Evolutionary conservation across 1,140 invertebrate species (phyloP).

Genomic region (Pachyrhynchus sulphureomaculatus): DNA sequence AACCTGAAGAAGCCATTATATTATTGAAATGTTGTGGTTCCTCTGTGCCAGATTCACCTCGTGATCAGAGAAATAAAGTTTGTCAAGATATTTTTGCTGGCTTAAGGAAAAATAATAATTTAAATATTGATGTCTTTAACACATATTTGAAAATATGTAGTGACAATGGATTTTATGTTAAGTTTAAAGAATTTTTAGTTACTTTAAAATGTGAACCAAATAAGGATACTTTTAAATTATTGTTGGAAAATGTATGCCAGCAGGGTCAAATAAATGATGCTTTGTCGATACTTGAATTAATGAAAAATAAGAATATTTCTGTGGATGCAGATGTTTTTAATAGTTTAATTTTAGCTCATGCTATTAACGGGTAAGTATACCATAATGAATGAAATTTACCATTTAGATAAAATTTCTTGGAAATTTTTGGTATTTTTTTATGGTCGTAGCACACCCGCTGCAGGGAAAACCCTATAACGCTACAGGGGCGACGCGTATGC

Average conservation of each 20-base stretch:
- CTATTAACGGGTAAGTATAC: slow-evolving; percentile 53
- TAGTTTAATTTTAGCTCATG: slow-evolving; percentile 60
- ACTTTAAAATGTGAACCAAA: slow-evolving; percentile 49
- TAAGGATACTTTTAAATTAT: slow-evolving; percentile 54
- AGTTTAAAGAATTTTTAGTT: slow-evolving; percentile 36
- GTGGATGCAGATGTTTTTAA: slow-evolving; percentile 61
- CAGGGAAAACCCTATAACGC: too few relatives aligned
- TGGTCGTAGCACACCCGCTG: background rate
- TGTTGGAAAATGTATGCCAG: slow-evolving; percentile 57
- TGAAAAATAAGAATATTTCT: slow-evolving; percentile 59
- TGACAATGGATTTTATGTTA: slow-evolving; percentile 40
- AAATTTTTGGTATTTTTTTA: background rate
- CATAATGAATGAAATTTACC: background rate
- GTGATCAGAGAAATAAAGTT: slow-evolving; percentile 11
- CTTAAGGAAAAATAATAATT: slow-evolving; percentile 7
- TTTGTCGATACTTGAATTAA: slow-evolving; percentile 59
- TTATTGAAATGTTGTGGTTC: slow-evolving; percentile 22
- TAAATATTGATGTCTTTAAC: slow-evolving; percentile 34
- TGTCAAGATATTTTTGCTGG: slow-evolving; percentile 16
- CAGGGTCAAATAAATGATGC: slow-evolving; percentile 61
- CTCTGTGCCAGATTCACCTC: slow-evolving; percentile 4
- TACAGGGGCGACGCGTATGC: too few relatives aligned
- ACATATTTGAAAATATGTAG: slow-evolving; percentile 44
- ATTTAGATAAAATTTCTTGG: slow-evolving; percentile 7
- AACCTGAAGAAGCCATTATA: slow-evolving; percentile 9